Base-by-base conservation (phyloP, 2,797 vertebrate species). In the Echeneis naucrates region DNA sequence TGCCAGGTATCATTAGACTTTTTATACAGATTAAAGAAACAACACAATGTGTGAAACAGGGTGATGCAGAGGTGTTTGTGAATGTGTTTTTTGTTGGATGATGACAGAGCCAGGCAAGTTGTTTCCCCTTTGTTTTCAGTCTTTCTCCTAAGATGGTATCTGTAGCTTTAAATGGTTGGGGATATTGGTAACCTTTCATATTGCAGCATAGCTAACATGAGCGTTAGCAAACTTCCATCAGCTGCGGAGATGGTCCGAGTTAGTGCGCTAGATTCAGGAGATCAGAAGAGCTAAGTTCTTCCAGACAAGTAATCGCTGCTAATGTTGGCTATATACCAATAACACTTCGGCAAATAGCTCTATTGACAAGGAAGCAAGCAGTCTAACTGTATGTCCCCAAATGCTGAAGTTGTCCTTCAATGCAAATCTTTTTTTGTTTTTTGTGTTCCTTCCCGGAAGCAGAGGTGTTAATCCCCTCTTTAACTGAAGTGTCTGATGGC, bases 391-490 rank as follows among this genome's bases (percentile, higher is more conserved):
- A 23, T 11, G 47, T 47, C 42, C 42, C 42, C 8, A 45, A 45
- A 8, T 9, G 42, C 3, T 45, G n/a, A 47, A 21, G 3, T 19
- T 3, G 19, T 19, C 40, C 7, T 42, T 42, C 16, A 42, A 42
- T 2, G 19, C 8, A 11, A 35, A 10, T 3, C 19, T 27, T 44
- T 65, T 0, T 13, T n/a, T n/a, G n/a, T n/a, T 30, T 2, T 80
- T 53, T 62, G 14, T 30, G 23, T 17, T 60, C 57, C 21, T 3
- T 44, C 19, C 40, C 19, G 13, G 38, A 75, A 55, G 27, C 51
- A 54, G 26, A 56, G 12, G 13, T 38, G 14, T 37, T 50, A 30
- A 47, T 17, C 17, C 44, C 16, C 13, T 32, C 16, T 55, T 56
- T 59, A 35, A 62, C 4, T 7, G 8, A 32, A 61, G 23, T 13